Evolutionary conservation across 2,888 invertebrate genomes (phyloP).

Genomic region (Nomada fucata): DNA sequence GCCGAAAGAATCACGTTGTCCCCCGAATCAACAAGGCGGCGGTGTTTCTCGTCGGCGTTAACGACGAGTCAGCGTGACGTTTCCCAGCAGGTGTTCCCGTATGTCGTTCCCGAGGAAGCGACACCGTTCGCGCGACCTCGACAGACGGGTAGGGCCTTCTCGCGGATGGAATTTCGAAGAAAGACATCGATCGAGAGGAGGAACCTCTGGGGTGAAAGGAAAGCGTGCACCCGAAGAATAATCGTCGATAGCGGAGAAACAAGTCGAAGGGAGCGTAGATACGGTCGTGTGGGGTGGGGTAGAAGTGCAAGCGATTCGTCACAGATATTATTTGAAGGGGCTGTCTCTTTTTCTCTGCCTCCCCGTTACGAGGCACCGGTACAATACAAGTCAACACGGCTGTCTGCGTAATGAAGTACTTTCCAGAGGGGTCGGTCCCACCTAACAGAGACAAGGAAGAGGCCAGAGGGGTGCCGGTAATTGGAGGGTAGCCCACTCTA

Average conservation of each 20-base stretch:
- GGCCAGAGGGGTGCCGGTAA: slow-evolving; percentile 80
- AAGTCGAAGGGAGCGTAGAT: slow-evolving; percentile 6
- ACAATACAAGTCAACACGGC: slow-evolving; percentile 85
- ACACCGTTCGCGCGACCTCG: neutral
- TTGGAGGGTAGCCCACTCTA: slow-evolving; percentile 83
- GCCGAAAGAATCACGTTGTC: neutral
- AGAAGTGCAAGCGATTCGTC: slow-evolving; percentile 83
- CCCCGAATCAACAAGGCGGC: slow-evolving; percentile 21
- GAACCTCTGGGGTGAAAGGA: neutral
- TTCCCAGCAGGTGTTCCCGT: slow-evolving; percentile 54
- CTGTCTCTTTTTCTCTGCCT: slow-evolving; percentile 58
- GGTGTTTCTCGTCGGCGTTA: slow-evolving; percentile 31
- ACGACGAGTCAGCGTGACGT: slow-evolving; percentile 29
- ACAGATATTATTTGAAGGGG: slow-evolving; percentile 83
- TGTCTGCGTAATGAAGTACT: slow-evolving; percentile 85
- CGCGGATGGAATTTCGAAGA: neutral
- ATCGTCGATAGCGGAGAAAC: slow-evolving; percentile 41
- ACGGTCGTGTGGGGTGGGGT: slow-evolving; percentile 32
- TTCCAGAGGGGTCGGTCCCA: slow-evolving; percentile 78
- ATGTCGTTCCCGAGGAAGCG: slow-evolving; percentile 16
- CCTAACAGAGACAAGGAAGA: slow-evolving; percentile 69
- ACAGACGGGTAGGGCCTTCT: neutral
- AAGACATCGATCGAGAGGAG: neutral
- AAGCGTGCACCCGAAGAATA: slow-evolving; percentile 22
- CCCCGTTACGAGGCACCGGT: slow-evolving; percentile 62